Evolutionary conservation across 2,797 vertebrate genomes (phyloP), one percentile per base, ranked within the genome.

Genomic region (Acipenser oxyrinchus): DNA sequence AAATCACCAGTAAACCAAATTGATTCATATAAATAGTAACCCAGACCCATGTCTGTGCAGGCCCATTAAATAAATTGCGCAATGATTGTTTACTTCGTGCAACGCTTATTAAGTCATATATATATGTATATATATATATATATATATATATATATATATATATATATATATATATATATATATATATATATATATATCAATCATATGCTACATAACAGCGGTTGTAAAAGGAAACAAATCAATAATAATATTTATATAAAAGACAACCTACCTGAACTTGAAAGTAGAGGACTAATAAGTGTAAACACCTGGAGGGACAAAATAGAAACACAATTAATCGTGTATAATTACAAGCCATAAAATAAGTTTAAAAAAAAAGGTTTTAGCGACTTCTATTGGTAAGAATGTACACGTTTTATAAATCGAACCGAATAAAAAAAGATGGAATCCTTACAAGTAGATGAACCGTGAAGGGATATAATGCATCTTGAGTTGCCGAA

Each of bases 261-360:
- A 48, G 63, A 68, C 58, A 71, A 61, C 84, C 72, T 90, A 92
- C 90, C 90, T 92, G 88, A 60, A 92, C 81, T 79, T 89, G 89
- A 83, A 92, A 89, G 78, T 90, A 90, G 80, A 91, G 84, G n/a
- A 88, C 86, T 82, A 92, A 86, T 78, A 92, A 87, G 78, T 90
- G 90, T 84, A 92, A 89, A 88, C 86, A 92, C 89, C 89, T 92
- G 73, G 65, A 71, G 66, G 64, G 73, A 79, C 70, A 81, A 68
- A 74, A 76, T 18, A 72, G 74, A 71, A 76, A 76, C 73, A 77
- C 76, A 77, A 83, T 87, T 75, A 89, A 84, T 85, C 83, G 84
- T 74, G 75, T 77, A 77, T 80, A 87, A 86, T 82, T 82, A 82
- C 82, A 82, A 68, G 70, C 76, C 75, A 80, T 73, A 82, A 77